A percentile compares a stretch with the other conserved stretches of the same genome.
phyloP scores from a whole-genome alignment of 2,113 vertebrate species.

The Alexandromys fortis region DNA sequence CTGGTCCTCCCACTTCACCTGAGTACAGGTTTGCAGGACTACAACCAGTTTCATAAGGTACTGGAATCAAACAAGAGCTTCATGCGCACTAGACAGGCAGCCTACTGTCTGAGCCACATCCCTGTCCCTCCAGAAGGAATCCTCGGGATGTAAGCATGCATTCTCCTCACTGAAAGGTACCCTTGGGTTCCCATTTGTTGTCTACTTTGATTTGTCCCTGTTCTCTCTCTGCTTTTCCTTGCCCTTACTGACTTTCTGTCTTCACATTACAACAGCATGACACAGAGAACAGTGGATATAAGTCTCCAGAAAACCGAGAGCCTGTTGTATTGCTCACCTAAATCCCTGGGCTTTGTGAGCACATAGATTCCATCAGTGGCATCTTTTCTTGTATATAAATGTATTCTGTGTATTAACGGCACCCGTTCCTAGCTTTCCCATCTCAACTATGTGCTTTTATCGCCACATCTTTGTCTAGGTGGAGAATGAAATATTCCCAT shows the following conservation, averaged over 20 bases:
- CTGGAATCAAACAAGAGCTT: neutral
- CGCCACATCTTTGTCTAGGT: slow-evolving; percentile 7
- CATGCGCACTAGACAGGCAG: too few species aligned
- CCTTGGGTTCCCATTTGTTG: neutral
- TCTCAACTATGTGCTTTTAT: neutral
- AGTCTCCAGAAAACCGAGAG: neutral
- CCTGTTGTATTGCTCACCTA: neutral
- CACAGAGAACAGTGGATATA: neutral
- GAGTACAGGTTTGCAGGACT: neutral
- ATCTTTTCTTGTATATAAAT: neutral
- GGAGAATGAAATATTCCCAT: neutral
- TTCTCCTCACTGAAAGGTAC: neutral
- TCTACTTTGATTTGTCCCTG: neutral
- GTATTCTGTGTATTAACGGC: neutral
- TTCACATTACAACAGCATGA: neutral
- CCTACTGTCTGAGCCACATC: neutral
- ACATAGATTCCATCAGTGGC: neutral
- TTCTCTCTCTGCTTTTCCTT: neutral
- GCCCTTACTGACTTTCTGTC: neutral
- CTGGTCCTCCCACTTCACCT: neutral
- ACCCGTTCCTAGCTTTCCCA: neutral
- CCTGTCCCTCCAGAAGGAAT: neutral
- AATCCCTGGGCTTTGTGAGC: neutral
- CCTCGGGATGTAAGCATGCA: neutral
- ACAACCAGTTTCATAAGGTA: neutral